Percentiles rank a stretch among this genome's conserved stretches.
Evolutionary conservation across 1,140 invertebrate species (phyloP).

Genomic region (Tetragonula clypearis): DNA sequence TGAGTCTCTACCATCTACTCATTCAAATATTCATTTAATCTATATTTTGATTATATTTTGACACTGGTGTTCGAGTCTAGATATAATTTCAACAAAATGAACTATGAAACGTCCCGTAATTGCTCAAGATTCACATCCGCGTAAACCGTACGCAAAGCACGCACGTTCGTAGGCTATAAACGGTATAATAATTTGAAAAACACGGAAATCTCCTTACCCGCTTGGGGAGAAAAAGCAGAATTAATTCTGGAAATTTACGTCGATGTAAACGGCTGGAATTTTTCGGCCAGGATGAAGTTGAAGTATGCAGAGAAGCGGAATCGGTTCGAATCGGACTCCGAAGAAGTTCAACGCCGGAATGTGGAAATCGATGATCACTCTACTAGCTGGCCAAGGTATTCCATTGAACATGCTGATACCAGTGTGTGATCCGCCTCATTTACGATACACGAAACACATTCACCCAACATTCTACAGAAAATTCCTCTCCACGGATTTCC

Average conservation of each 20-base stretch:
- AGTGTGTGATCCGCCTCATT: constrained; percentile 13
- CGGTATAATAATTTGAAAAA: neutral
- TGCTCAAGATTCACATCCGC: no score
- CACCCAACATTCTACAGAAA: neutral
- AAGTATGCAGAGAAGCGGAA: constrained; percentile 16
- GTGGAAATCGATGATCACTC: constrained; percentile 40
- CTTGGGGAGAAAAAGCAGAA: neutral
- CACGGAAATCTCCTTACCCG: neutral
- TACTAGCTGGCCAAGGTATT: constrained; percentile 12
- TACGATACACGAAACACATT: constrained; percentile 4
- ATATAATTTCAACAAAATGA: neutral
- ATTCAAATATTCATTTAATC: neutral
- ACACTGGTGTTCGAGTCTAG: neutral
- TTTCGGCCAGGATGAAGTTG: neutral
- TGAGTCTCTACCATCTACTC: neutral
- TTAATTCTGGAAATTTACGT: neutral
- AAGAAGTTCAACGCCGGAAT: constrained; percentile 20
- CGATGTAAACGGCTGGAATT: neutral
- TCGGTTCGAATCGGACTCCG: constrained; percentile 20
- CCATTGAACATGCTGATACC: constrained; percentile 21
- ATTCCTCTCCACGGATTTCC: neutral
- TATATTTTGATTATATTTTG: neutral
- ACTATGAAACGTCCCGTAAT: neutral
- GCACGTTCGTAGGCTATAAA: neutral
- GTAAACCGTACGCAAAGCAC: neutral